A percentile compares a stretch with the other conserved stretches of the same genome.
phyloP scores from a whole-genome alignment of 2,113 vertebrate species.

The Xenus cinereus region DNA sequence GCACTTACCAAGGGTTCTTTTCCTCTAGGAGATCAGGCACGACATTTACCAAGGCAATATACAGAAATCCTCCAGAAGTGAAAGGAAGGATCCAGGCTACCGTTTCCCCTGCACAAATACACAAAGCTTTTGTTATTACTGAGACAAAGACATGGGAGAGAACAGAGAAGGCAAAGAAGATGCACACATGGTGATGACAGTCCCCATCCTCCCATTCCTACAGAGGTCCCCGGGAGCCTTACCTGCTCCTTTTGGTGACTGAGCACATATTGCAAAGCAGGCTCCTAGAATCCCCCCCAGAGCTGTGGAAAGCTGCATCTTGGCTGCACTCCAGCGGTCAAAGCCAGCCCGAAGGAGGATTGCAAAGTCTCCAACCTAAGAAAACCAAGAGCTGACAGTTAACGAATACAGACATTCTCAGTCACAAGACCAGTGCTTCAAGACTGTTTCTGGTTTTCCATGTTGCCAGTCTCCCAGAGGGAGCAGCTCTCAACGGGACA shows the following conservation, averaged over 20 bases:
- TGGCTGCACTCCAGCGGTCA: slow-evolving; percentile 95
- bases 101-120: slow-evolving; percentile 73
- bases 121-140: neutral
- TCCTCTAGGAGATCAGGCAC: slow-evolving; percentile 94
- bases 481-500: neutral
- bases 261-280: slow-evolving; percentile 88
- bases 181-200: neutral
- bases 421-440: neutral
- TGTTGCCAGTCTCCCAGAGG: neutral
- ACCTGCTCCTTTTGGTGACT: slow-evolving; percentile 94
- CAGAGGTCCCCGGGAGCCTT: neutral
- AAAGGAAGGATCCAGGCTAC: slow-evolving; percentile 94
- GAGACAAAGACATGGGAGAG: neutral
- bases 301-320: slow-evolving; percentile 93
- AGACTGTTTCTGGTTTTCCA: neutral
- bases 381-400: neutral
- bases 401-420: neutral
- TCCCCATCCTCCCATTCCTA: neutral
- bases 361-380: slow-evolving; percentile 95
- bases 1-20: slow-evolving; percentile 85
- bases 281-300: slow-evolving; percentile 91
- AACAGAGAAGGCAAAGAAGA: neutral
- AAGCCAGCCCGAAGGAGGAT: slow-evolving; percentile 96
- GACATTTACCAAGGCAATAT: slow-evolving; percentile 95
- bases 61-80: slow-evolving; percentile 94